Percentiles rank a stretch among this genome's conserved stretches.
Conservation (phyloP, 2,888 invertebrate species). For the Pyrochroa serraticornis region DNA sequence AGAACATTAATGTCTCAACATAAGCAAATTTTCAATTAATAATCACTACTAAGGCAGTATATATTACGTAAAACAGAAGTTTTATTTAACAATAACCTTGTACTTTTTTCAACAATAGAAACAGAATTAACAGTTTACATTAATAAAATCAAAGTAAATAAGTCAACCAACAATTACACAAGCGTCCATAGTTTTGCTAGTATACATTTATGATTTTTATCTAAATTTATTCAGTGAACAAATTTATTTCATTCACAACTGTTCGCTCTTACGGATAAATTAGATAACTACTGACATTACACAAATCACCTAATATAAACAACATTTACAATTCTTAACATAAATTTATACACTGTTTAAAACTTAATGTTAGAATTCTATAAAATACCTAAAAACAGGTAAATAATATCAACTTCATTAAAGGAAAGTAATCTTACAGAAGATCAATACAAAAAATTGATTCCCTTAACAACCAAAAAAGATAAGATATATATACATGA, state of each 20-base stretch:
- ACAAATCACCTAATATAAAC: constrained; percentile 23
- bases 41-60: no score
- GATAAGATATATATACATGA: neutral
- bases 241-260: no score
- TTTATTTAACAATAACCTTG: constrained; percentile 31
- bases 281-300: constrained; percentile 17
- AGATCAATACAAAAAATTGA: constrained; percentile 17
- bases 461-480: neutral
- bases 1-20: no score
- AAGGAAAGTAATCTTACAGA: constrained; percentile 24
- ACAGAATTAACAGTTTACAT: constrained; percentile 26
- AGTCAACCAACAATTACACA: constrained; percentile 20
- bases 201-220: no score
- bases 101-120: constrained; percentile 31
- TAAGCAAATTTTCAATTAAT: no score
- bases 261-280: constrained; percentile 4
- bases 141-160: constrained; percentile 15
- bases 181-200: no score
- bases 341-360: constrained; percentile 19
- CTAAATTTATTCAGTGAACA: no score
- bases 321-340: constrained; percentile 25
- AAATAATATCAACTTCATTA: constrained; percentile 25
- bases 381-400: constrained; percentile 32
- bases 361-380: constrained; percentile 19
- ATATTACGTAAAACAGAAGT: constrained; percentile 23